Evolutionary conservation across 2,797 vertebrate genomes (phyloP).

Genomic region (Dromococcyx pavoninus): DNA sequence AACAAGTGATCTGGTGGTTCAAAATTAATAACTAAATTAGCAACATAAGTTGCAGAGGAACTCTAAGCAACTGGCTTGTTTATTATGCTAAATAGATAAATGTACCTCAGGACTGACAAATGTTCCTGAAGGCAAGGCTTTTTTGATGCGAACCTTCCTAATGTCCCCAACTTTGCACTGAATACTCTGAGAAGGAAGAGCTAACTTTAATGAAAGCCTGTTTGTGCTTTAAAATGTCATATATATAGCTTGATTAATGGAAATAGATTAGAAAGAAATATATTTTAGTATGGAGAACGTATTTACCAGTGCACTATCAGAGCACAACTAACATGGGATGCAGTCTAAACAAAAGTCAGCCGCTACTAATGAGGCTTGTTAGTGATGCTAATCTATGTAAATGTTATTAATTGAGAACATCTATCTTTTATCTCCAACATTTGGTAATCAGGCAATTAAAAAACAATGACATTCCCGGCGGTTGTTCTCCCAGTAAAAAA

Average conservation of each 20-base stretch:
- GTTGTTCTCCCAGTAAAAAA: constrained; percentile 79
- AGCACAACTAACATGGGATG: constrained; percentile 85
- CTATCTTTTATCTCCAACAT: constrained; percentile 98
- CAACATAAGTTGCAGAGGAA: not conserved
- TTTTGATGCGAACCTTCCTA: constrained; percentile 30
- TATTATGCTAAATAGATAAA: not conserved
- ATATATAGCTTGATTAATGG: constrained; percentile 77
- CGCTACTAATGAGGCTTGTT: constrained; percentile 97
- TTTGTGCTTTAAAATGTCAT: constrained; percentile 77
- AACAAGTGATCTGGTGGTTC: not conserved
- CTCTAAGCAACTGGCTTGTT: not conserved
- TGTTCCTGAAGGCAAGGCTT: not conserved
- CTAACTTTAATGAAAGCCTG: constrained; percentile 54
- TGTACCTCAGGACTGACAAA: not conserved
- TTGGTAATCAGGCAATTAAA: constrained; percentile 98
- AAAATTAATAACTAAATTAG: constrained; percentile 4
- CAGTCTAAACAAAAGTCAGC: constrained; percentile 90
- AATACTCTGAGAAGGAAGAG: constrained; percentile 23
- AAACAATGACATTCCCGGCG: constrained; percentile 91
- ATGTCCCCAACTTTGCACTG: not conserved
- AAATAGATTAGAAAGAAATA: constrained; percentile 80
- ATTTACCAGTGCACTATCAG: constrained; percentile 77
- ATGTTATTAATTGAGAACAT: constrained; percentile 99
- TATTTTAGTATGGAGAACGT: constrained; percentile 69
- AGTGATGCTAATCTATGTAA: constrained; percentile 99